A percentile compares a stretch with the other conserved stretches of the same genome.
Conservation (phyloP, 2,888 invertebrate species). For the Sesia bembeciformis region DNA sequence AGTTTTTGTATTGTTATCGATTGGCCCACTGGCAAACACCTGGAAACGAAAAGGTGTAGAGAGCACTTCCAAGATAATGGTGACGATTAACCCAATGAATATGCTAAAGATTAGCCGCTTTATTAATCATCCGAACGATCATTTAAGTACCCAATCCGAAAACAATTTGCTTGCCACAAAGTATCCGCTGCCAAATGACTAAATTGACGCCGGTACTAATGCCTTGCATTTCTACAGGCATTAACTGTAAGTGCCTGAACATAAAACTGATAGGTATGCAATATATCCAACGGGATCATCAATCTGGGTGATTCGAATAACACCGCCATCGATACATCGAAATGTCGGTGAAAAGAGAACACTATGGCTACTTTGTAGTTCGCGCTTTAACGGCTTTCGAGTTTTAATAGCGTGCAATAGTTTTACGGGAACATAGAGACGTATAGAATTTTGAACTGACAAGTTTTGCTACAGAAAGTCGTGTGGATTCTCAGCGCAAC, state of each 20-base stretch:
- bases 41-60: no score
- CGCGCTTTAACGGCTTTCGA: conserved; percentile 13
- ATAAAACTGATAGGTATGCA: conserved; percentile 69
- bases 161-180: conserved; percentile 40
- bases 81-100: neutral
- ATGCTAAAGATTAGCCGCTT: neutral
- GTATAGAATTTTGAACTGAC: neutral
- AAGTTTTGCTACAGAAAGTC: no score
- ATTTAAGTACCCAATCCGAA: conserved; percentile 30
- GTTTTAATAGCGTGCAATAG: conserved; percentile 5
- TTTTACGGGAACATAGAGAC: conserved; percentile 1
- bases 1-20: no score
- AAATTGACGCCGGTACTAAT: conserved; percentile 47
- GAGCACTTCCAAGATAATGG: neutral
- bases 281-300: conserved; percentile 54
- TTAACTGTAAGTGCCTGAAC: conserved; percentile 61
- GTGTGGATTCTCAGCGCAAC: no score
- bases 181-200: conserved; percentile 23
- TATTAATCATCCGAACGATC: conserved; percentile 28
- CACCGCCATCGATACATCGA: conserved; percentile 20
- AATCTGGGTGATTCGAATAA: conserved; percentile 43
- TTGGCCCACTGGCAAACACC: no score
- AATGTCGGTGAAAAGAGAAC: conserved; percentile 15
- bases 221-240: conserved; percentile 56
- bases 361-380: conserved; percentile 19